Conservation (phyloP, 2,888 invertebrate genomes). For the Meiosimyza decipiens region DNA sequence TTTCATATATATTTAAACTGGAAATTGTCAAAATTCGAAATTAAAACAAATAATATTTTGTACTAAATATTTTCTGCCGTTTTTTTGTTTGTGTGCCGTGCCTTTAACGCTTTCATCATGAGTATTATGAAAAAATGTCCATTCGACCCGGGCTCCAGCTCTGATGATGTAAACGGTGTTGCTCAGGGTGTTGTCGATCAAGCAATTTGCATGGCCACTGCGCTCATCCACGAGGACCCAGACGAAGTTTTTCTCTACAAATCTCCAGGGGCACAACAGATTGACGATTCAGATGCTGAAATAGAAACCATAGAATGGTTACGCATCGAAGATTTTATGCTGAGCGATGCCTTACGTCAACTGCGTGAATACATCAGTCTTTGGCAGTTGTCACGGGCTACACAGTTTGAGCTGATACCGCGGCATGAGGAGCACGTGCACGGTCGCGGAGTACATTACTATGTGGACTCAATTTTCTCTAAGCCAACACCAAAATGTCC, state of each 20-base stretch:
- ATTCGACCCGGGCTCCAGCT: background rate
- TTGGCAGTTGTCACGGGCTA: constrained; percentile 57
- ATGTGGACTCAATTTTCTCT: constrained; percentile 60
- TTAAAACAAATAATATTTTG: background rate
- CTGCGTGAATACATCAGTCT: constrained; percentile 54
- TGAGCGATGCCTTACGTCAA: constrained; percentile 46
- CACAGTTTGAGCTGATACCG: constrained; percentile 56
- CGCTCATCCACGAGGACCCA: constrained; percentile 50
- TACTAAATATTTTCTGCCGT: background rate
- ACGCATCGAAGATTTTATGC: constrained; percentile 50
- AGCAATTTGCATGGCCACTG: constrained; percentile 48
- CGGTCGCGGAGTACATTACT: constrained; percentile 51
- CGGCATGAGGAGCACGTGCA: constrained; percentile 44
- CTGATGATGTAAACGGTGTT: background rate
- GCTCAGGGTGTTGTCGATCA: constrained; percentile 34
- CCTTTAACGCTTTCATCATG: no score
- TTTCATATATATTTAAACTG: no score
- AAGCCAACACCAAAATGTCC: constrained; percentile 59
- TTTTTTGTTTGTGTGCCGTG: background rate
- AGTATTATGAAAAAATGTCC: background rate
- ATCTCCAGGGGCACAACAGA: constrained; percentile 37
- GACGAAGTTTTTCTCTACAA: constrained; percentile 53
- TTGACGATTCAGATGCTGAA: background rate
- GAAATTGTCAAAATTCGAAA: no score
- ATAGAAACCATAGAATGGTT: constrained; percentile 39